Evolutionary conservation across 2,797 vertebrate species (phyloP), one percentile per base, ranked within the genome.

Genomic region (Sebastes cheni): DNA sequence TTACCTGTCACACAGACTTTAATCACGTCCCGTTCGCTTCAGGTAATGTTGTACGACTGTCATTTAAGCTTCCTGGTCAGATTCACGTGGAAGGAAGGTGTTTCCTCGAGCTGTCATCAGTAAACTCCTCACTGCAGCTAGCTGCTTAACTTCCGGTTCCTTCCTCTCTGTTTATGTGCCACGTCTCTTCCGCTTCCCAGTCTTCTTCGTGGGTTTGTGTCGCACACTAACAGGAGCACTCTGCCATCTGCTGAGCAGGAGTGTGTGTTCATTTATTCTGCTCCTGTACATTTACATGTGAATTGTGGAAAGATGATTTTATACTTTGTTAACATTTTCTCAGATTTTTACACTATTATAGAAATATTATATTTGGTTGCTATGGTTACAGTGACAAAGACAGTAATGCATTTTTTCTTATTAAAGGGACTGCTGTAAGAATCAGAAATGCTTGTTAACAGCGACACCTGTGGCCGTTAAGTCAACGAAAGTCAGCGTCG

Each of bases 111-210:
- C 71, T 87, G 88, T 88, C 89, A 91, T 76, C 54, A 23, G 80
- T 12, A 79, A 84, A 86, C 60, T 81, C 39, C 6, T 74, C 8
- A 7, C 8, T 34, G 29, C 14, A 67, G 71, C 61, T 77, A 72
- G 68, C 72, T 54, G 61, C 2, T 18, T 42, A 16, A 42, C 39
- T 42, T 42, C 39, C 39, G 39, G 39, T 67, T 80, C 42, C 88
- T 89, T 88, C 83, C 82, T 91, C 82, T 73, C 42, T 94, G 92
- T 93, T 93, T 92, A 86, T 92, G 79, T 95, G 94, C 93, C 93
- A 94, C 94, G 93, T 94, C 93, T 91, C 92, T 94, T 94, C 93
- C 93, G 91, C 79, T 83, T 87, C 67, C 39, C 7, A 1, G 3
- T 80, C 85, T 85, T 85, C 84, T 77, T 89, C 85, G 68, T 79